Base-by-base conservation (phyloP, 2,888 invertebrate species). In the Eupsilia transversa region DNA sequence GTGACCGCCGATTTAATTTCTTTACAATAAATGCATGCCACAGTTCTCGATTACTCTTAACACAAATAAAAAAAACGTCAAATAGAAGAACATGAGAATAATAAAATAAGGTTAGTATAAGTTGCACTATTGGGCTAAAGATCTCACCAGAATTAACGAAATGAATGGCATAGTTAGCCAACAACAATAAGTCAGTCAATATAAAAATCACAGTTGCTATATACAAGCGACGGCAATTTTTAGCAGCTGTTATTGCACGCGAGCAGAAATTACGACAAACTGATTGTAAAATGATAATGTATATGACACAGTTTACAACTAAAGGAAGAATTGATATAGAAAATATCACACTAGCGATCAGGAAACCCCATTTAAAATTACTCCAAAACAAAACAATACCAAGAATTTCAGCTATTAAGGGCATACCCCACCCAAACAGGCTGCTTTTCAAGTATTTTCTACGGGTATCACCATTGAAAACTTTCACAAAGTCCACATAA, bases 201-300 rank as follows among this genome's bases (percentile, higher is more conserved):
- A 30, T 33, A 30, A 60, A 35, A 35, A 60, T 60, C 14, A 60
- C 35, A 38, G 60, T 60, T n/a, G 60, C 60, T 35, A n/a, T 60
- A n/a, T 60, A 60, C 10, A 60, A 60, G 4, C 17, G 60, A 4
- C n/a, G 60, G 0, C 35, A 35, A 35, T n/a, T 60, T 38, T 60
- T 60, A 9, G 4, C 17, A 35, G 17, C 9, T 2, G 35, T 60
- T n/a, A 1, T 23, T 17, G 10, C 17, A 0, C 35, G 17, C 17
- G 17, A 17, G 9, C 12, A 60, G 17, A 49, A 38, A 38, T 17
- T 35, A n/a, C 60, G 35, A 60, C 17, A 60, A 60, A 60, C n/a
- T 9, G 17, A 9, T 9, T 7, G 2, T 17, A 60, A n/a, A 12
- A 60, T 35, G 9, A 60, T 60, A n/a, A 60, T n/a, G 4, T 60